Base-by-base conservation (phyloP, 1,140 invertebrate species). In the Globodera rostochiensis region DNA sequence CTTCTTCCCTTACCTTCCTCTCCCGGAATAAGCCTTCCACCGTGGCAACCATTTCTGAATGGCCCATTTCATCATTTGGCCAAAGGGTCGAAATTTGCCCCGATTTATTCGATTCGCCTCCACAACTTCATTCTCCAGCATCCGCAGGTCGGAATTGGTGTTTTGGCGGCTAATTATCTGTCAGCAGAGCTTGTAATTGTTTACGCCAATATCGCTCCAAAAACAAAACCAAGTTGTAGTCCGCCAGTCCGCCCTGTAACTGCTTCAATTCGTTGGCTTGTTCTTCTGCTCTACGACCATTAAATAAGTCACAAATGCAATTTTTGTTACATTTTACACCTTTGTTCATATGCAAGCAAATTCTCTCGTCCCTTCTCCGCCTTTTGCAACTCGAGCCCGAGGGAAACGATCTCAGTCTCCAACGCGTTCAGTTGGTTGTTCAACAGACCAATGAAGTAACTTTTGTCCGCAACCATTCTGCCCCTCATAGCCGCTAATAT, bases 241-340 rank as follows among this genome's bases (percentile, higher is more conserved):
- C 83, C 19, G 77, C 60, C 19, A 84, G 49, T 73, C 69, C 69
- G 4, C 79, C 79, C 53, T 85, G 83, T 45, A 84, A 64, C 50
- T 85, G 66, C 67, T 85, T 85, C 21, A 84, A 50, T 36, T 84
- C 84, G n/a, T 84, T 67, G 6, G 83, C 83, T 69, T 85, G 74
- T 81, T 84, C 84, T 53, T 84, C 83, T 21, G 84, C 83, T 66
- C 83, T 84, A 19, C 19, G 49, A n/a, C 25, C 49, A 53, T 19
- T n/a, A 25, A 57, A 46, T 4, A 6, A 25, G 5, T 73, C n/a
- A 53, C 15, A 21, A n/a, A 50, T 25, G 69, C 45, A 15, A 21
- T 46, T 45, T 73, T n/a, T 49, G 4, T 47, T 46, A 50, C 7
- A 45, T 60, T 60, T 36, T 60, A 50, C 6, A 84, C 83, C 73